Base-by-base conservation (phyloP, 1,140 invertebrate species). In the Dryas iulia region DNA sequence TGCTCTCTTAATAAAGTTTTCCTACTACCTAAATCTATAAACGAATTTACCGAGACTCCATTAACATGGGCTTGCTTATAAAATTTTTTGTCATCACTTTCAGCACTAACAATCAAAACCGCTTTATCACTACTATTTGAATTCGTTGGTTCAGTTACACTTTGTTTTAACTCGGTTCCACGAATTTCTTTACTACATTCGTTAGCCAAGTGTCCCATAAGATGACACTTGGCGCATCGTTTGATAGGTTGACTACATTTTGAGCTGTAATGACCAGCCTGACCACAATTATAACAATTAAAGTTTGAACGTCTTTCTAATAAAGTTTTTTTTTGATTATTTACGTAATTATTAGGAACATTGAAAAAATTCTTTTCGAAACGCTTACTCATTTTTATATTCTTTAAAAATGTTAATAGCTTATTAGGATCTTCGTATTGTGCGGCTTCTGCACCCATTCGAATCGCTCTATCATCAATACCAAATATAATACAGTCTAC, bases 401-500 rank as follows among this genome's bases (percentile, higher is more conserved):
- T 25, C n/a, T 54, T 54, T n/a, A 53, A 23, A 23, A 21, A 53
- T 24, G 14, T 53, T 11, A 53, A 23, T 21, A 53, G 14, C 14
- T 33, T 8, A 10, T 35, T n/a, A 12, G 33, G 33, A 35, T 12
- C 12, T n/a, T 12, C 11, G n/a, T 12, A 14, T 35, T 35, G 33
- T 35, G 33, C 33, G 3, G 33, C 33, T n/a, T 35, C 11, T 35
- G 33, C 33, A 12, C 33, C 33, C 12, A 35, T 23, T 39, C 33
- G 31, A 33, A 69, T 47, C 11, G 35, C 57, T 11, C 59, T 14
- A 59, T 69, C 66, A 62, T 58, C 59, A 57, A 69, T 58, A 4
- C 66, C 66, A 28, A 56, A 23, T 8, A 68, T 56, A 26, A 68
- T 30, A 54, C 59, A 68, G 18, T 69, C 60, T 26, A 69, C 67